Percentiles rank a stretch among this genome's conserved stretches.
Evolutionary conservation across 2,888 invertebrate species (phyloP).

Genomic region (Trimorus sp.): DNA sequence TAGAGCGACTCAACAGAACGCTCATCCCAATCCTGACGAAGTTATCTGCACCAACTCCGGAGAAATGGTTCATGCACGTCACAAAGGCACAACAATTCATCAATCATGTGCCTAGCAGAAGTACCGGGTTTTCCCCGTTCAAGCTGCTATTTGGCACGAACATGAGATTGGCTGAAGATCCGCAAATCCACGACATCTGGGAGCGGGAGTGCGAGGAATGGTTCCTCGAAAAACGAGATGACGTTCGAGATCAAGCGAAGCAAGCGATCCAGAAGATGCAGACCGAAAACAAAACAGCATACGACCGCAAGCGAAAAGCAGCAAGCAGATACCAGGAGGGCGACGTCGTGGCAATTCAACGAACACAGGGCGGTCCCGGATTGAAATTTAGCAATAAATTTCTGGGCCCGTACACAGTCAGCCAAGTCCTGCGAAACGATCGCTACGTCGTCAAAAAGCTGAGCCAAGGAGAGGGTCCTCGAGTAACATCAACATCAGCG

Average conservation of each 20-base stretch:
- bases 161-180: conserved; percentile 28
- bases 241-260: conserved; percentile 46
- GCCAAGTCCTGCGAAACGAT: conserved; percentile 44
- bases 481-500: conserved; percentile 46
- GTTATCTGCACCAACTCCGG: no score
- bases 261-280: conserved; percentile 49
- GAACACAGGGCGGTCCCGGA: conserved; percentile 62
- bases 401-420: conserved; percentile 60
- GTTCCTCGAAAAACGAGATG: conserved; percentile 32
- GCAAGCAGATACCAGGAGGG: conserved; percentile 41
- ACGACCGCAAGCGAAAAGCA: conserved; percentile 48
- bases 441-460: conserved; percentile 49
- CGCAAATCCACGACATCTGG: conserved; percentile 29
- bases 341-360: conserved; percentile 65
- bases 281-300: conserved; percentile 47
- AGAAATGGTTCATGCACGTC: no score
- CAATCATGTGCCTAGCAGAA: no score
- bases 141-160: conserved; percentile 18
- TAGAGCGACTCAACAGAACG: no score
- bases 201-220: conserved; percentile 16
- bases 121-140: no score
- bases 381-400: conserved; percentile 60
- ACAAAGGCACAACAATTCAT: no score
- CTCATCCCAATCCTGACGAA: no score
- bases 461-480: conserved; percentile 53